Conservation (phyloP, 2,797 vertebrate species). For the Anabacerthia variegaticeps region DNA sequence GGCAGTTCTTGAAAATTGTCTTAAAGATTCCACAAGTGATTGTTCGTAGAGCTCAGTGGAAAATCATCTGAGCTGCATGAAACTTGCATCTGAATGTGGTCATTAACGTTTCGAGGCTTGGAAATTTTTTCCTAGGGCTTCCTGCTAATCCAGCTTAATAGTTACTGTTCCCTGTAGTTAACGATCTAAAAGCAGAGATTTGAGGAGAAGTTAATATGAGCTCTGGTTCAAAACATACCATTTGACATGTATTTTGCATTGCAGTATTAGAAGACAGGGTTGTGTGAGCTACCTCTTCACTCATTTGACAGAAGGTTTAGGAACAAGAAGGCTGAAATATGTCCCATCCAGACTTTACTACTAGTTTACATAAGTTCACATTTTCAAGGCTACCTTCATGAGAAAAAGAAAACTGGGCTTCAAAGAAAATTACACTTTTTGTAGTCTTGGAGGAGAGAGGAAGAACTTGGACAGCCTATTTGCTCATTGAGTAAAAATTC, state of each 20-base stretch:
- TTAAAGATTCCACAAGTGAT: background rate
- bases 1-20: background rate
- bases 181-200: constrained; percentile 30
- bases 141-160: constrained; percentile 47
- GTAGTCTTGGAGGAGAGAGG: background rate
- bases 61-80: background rate
- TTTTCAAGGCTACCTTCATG: constrained; percentile 27
- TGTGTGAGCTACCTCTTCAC: background rate
- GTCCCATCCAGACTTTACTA: background rate
- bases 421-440: background rate
- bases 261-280: background rate
- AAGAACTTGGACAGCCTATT: constrained; percentile 8
- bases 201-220: background rate
- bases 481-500: background rate
- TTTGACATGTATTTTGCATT: constrained; percentile 25
- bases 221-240: background rate
- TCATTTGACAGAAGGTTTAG: background rate
- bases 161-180: constrained; percentile 19
- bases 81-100: constrained; percentile 21
- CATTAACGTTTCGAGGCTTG: background rate
- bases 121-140: constrained; percentile 22
- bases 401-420: background rate
- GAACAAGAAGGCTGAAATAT: background rate
- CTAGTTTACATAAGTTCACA: background rate
- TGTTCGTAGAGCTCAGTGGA: background rate